A percentile compares a stretch with the other conserved stretches of the same genome.
Conservation (phyloP, 1,140 invertebrate genomes). For the Neocloeon triangulifer region DNA sequence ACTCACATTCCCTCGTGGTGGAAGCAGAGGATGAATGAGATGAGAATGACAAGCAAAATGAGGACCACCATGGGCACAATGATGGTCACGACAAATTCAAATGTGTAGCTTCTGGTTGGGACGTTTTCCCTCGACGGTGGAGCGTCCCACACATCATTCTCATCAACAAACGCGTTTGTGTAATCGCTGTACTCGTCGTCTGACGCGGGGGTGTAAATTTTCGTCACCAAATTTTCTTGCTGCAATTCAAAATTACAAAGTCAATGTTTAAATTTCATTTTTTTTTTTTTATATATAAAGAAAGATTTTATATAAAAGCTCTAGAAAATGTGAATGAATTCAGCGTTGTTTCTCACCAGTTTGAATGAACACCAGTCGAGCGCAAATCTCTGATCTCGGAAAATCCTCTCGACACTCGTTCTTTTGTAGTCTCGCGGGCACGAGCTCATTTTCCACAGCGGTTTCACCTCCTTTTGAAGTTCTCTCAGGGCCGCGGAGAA, state of each 20-base stretch:
- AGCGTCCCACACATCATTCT: conserved; percentile 18
- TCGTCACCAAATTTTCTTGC: background rate
- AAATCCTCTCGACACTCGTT: conserved; percentile 61
- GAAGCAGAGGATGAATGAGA: conserved; percentile 52
- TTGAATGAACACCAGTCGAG: conserved; percentile 78
- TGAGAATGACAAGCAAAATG: conserved; percentile 32
- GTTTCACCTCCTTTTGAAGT: conserved; percentile 59
- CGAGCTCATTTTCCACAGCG: conserved; percentile 39
- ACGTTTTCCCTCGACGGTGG: conserved; percentile 29
- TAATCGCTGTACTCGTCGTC: background rate
- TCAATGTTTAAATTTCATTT: background rate
- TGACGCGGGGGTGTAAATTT: background rate
- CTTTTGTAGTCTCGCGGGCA: conserved; percentile 65
- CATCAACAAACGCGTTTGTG: background rate
- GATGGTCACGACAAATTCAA: conserved; percentile 44
- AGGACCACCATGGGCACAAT: conserved; percentile 42
- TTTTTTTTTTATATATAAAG: background rate
- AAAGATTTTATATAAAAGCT: background rate
- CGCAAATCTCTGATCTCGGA: conserved; percentile 49
- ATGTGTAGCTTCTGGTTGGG: conserved; percentile 41
- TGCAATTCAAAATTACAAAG: background rate
- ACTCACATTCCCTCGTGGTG: conserved; percentile 60
- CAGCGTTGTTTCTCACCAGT: conserved; percentile 31
- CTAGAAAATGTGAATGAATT: conserved; percentile 1
- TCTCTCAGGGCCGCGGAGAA: conserved; percentile 51